These are phyloP conservation scores for Hystrix cristata DNA, from an alignment of 2,113 vertebrate genomes.

Conservation along the genomic window DNA sequence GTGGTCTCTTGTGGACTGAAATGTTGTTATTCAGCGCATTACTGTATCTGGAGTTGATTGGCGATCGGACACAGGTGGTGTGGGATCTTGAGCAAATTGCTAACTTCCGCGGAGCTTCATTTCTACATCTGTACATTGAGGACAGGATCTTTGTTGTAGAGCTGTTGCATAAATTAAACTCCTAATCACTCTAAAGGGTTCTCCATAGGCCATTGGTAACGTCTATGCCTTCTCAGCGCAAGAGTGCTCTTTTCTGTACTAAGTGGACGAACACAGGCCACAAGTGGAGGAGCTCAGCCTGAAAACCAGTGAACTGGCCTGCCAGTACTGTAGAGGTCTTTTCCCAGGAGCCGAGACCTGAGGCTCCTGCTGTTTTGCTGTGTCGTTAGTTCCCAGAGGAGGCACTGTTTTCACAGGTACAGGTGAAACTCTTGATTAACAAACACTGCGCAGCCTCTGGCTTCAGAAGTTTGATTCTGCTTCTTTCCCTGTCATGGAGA, in stretches of 20 bases:
- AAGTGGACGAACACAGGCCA: not conserved
- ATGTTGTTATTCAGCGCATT: not conserved
- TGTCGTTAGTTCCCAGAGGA: slow-evolving; percentile 52
- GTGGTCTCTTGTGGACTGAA: not conserved
- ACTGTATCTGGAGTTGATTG: not conserved
- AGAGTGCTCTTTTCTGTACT: not conserved
- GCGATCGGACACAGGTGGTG: not conserved
- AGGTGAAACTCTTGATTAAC: not conserved
- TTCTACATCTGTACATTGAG: not conserved
- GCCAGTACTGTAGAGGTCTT: not conserved
- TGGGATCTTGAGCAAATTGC: not conserved
- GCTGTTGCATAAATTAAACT: not conserved
- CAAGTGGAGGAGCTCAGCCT: not conserved
- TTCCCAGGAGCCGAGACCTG: not conserved
- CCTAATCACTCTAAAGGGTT: not conserved
- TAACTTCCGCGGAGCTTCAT: not conserved
- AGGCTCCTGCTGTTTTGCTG: not conserved
- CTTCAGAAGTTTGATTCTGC: slow-evolving; percentile 13
- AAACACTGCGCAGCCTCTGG: not conserved
- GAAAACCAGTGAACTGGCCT: not conserved
- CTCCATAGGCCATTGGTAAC: not conserved
- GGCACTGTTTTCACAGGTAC: slow-evolving; percentile 24
- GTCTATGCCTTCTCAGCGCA: not conserved
- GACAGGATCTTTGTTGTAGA: not conserved
- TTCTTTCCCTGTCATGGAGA: not conserved